These are phyloP conservation scores for Mylabris phalerata DNA, from an alignment of 1,140 invertebrate species.

Conservation along the genomic window DNA sequence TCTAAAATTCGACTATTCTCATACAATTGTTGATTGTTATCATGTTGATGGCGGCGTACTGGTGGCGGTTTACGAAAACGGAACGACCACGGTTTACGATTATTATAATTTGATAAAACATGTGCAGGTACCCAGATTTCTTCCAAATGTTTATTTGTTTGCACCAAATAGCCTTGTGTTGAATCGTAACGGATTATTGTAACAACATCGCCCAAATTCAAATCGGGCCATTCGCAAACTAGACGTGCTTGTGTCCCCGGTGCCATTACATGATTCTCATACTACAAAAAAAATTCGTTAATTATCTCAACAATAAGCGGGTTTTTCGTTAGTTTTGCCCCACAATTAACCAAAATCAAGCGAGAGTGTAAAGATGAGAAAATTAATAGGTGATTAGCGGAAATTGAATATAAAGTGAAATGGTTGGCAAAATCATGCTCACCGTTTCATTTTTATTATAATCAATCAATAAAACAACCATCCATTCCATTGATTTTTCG, in stretches of 20 bases:
- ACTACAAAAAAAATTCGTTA: constrained; percentile 22
- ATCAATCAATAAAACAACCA: neutral
- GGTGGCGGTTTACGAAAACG: constrained; percentile 34
- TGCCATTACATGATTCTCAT: constrained; percentile 43
- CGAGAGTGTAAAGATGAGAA: too few relatives aligned
- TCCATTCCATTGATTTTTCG: constrained; percentile 22
- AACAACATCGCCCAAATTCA: constrained; percentile 48
- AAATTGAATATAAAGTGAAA: neutral
- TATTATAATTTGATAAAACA: constrained; percentile 48
- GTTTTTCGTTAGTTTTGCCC: too few relatives aligned
- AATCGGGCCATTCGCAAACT: constrained; percentile 47
- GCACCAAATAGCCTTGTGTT: constrained; percentile 44
- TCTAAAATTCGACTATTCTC: constrained; percentile 37
- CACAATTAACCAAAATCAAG: too few relatives aligned
- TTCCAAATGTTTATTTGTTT: constrained; percentile 41
- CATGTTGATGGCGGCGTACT: constrained; percentile 18
- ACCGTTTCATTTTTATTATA: constrained; percentile 19
- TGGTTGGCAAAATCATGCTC: constrained; percentile 20
- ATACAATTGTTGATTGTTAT: constrained; percentile 28
- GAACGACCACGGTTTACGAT: constrained; percentile 56
- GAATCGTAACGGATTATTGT: constrained; percentile 44
- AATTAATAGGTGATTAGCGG: too few relatives aligned
- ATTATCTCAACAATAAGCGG: too few relatives aligned
- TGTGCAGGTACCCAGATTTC: constrained; percentile 59
- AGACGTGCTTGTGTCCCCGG: constrained; percentile 48